phyloP scores from a whole-genome alignment of 2,113 vertebrate genomes.

The Gracilinanus agilis region DNA sequence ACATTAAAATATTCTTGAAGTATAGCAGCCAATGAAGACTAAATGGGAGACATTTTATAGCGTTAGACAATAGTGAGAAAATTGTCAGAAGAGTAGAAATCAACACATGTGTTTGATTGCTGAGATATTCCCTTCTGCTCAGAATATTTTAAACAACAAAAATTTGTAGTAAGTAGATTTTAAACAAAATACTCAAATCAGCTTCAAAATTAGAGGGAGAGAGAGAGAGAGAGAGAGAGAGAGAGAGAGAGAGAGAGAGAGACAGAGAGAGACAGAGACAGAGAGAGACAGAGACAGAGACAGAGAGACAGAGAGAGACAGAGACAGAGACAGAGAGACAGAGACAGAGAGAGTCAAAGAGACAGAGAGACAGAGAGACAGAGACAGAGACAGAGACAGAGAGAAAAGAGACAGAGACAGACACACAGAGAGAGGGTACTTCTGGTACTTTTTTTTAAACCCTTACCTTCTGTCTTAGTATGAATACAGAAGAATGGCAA shows the following conservation, averaged over 20 bases:
- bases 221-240: background rate
- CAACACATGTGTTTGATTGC: background rate
- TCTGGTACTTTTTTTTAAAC: background rate
- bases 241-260: too few species aligned
- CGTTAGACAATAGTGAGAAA: background rate
- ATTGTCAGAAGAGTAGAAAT: background rate
- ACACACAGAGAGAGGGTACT: background rate
- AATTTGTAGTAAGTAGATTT: background rate
- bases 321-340: background rate
- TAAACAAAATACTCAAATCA: slow-evolving; percentile 8
- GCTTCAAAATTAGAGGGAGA: background rate
- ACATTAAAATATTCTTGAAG: slow-evolving; percentile 8
- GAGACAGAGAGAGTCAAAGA: too few species aligned
- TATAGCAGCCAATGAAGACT: slow-evolving; percentile 7
- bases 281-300: too few species aligned
- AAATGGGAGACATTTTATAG: background rate
- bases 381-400: too few species aligned
- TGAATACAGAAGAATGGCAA: too few species aligned
- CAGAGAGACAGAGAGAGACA: too few species aligned
- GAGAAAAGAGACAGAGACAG: background rate
- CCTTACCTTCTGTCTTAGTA: too few species aligned
- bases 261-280: too few species aligned
- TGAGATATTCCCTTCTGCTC: background rate
- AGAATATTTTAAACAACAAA: background rate
- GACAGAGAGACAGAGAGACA: too few species aligned